Base-by-base conservation (phyloP, 2,113 vertebrate genomes). In the Callospermophilus lateralis region DNA sequence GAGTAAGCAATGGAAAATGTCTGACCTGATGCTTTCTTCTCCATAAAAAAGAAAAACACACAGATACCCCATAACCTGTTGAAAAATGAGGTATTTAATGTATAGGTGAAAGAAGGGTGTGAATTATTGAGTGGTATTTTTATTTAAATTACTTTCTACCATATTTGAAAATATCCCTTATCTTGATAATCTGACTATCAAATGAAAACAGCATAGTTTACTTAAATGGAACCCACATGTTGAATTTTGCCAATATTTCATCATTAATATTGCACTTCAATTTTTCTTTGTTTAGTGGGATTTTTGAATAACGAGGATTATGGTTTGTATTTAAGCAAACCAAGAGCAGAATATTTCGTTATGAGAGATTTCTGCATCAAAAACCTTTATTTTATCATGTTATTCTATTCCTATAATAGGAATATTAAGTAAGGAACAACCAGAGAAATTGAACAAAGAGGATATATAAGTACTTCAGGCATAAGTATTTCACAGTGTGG, bases 251-350 rank as follows among this genome's bases (percentile, higher is more conserved):
- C 30, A 96, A 8, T 79, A 74, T 92, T 94, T 97, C 42, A 96
- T 96, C 93, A 73, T 92, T 78, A 86, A 78, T 51, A 55, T 39
- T 90, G 30, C 4, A 96, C 48, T 94, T 93, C 92, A 7, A 3
- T 93, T 97, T 97, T 95, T 93, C 34, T 90, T 61, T 5, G 94
- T 97, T 94, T 67, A 37, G 65, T 3, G 84, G 20, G 32, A 61
- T 94, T 94, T 92, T 96, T 58, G 7, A 85, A 79, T 84, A 91
- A 32, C 68, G 30, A 96, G 58, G 79, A 68, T 88, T 94, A 81
- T 6, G 8, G 84, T 94, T 95, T 37, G 80, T 58, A 74, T 63
- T 79, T 86, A 97, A 94, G 37, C 45, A 98, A 98, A 97, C 17
- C 26, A 94, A 87, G 12, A 95, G 61, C 6, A 84, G 3, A 84